A percentile compares a stretch with the other conserved stretches of the same genome.
Evolutionary conservation across 2,888 invertebrate genomes (phyloP).

Genomic region (Tinea semifulvella): DNA sequence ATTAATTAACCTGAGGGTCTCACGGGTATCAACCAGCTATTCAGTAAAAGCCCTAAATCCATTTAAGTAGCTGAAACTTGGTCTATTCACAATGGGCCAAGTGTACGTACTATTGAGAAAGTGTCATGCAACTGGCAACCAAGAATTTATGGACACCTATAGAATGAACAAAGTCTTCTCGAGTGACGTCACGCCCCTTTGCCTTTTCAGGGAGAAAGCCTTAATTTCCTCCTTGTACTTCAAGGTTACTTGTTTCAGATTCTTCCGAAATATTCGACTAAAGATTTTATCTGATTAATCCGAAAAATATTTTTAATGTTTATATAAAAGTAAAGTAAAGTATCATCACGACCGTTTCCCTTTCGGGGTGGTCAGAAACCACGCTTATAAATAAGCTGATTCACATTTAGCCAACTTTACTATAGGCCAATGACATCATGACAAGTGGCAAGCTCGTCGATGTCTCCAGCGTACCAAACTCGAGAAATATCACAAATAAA

Average conservation of each 20-base stretch:
- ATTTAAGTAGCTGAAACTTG: conserved; percentile 11
- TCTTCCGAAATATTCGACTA: neutral
- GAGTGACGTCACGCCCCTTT: conserved; percentile 6
- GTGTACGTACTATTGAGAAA: conserved; percentile 16
- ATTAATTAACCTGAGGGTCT: neutral
- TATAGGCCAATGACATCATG: no score
- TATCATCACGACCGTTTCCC: no score
- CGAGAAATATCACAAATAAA: no score
- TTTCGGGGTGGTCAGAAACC: no score
- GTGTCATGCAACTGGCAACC: conserved; percentile 15
- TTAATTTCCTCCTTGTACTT: conserved; percentile 11
- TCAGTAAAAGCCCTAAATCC: neutral
- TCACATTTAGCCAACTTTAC: no score
- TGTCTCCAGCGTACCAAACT: no score
- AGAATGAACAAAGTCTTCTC: conserved; percentile 12
- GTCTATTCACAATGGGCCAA: conserved; percentile 22
- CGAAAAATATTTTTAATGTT: no score
- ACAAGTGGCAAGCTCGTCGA: no score
- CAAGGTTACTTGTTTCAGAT: conserved; percentile 1
- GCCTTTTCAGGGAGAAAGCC: conserved; percentile 6
- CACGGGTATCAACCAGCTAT: conserved; percentile 1
- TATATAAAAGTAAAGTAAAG: no score
- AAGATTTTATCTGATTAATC: no score
- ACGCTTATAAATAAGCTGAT: no score
- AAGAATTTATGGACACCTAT: conserved; percentile 15